Percentiles rank a stretch among this genome's conserved stretches.
Evolutionary conservation across 2,113 vertebrate genomes (phyloP).

Genomic region (Brachirus orientalis): DNA sequence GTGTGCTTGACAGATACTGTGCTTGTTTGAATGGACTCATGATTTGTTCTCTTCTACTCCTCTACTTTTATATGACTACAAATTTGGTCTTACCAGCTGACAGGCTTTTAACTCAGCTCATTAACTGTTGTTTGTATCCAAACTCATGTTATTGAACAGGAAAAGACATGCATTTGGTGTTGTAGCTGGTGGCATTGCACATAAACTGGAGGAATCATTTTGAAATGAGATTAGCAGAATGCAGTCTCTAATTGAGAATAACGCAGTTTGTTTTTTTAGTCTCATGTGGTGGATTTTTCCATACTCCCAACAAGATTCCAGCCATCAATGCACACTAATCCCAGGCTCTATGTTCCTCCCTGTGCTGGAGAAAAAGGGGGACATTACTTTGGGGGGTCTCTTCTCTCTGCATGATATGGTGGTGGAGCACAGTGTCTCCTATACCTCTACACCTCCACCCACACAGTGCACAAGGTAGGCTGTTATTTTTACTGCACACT

Average conservation of each 20-base stretch:
- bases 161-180: no score
- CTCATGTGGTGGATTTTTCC: conserved; percentile 44
- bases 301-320: conserved; percentile 30
- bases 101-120: no score
- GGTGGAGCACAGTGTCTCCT: conserved; percentile 67
- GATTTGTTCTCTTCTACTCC: no score
- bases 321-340: conserved; percentile 64
- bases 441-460: conserved; percentile 62
- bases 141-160: no score
- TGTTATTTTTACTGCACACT: no score
- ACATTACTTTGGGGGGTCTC: conserved; percentile 81
- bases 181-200: background rate
- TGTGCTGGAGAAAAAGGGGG: conserved; percentile 72
- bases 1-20: no score
- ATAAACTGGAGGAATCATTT: conserved; percentile 22
- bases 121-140: no score
- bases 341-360: conserved; percentile 66
- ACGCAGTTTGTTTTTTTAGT: conserved; percentile 24
- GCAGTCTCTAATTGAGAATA: background rate
- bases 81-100: no score
- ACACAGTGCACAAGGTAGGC: conserved; percentile 77
- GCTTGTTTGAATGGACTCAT: no score
- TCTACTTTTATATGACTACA: no score
- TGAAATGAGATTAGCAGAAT: background rate
- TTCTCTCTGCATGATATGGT: conserved; percentile 83